phyloP scores from a whole-genome alignment of 2,888 invertebrate species.

The Amphipyra berbera region DNA sequence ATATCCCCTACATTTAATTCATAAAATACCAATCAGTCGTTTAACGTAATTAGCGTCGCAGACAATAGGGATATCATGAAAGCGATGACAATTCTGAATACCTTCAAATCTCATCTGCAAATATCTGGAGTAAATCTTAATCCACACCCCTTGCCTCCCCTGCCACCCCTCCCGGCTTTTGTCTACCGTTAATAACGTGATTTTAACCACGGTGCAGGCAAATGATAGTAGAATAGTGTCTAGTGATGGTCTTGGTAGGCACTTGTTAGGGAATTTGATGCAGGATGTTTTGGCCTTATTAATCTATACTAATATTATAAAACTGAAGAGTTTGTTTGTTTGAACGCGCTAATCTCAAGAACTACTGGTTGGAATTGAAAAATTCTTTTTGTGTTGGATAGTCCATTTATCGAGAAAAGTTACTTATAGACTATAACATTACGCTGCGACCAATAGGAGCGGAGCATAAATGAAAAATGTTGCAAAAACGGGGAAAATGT shows the following conservation, averaged over 20 bases:
- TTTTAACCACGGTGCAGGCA: conserved; percentile 43
- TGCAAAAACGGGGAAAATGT: too few relatives aligned
- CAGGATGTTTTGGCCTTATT: too few relatives aligned
- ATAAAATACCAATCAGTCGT: conserved; percentile 50
- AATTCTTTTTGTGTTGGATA: too few relatives aligned
- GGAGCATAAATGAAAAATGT: too few relatives aligned
- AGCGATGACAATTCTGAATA: conserved; percentile 69
- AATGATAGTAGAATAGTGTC: conserved; percentile 17
- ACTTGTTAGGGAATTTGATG: too few relatives aligned
- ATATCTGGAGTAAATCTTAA: conserved; percentile 85
- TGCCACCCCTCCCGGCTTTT: conserved; percentile 49
- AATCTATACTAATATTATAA: too few relatives aligned
- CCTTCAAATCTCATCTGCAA: conserved; percentile 82
- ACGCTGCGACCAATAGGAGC: too few relatives aligned
- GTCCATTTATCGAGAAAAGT: too few relatives aligned
- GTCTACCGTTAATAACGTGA: conserved; percentile 61
- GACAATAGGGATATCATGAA: conserved; percentile 68
- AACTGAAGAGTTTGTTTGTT: too few relatives aligned
- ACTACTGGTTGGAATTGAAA: too few relatives aligned
- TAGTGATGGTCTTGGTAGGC: neutral
- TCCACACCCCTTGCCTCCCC: conserved; percentile 61
- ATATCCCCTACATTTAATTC: conserved; percentile 13
- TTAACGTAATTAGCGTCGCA: conserved; percentile 66
- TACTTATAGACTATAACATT: too few relatives aligned
- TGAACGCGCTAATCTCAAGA: too few relatives aligned